A percentile compares a stretch with the other conserved stretches of the same genome.
Evolutionary conservation across 2,113 vertebrate species (phyloP).

Genomic region (Anthoscopus minutus): DNA sequence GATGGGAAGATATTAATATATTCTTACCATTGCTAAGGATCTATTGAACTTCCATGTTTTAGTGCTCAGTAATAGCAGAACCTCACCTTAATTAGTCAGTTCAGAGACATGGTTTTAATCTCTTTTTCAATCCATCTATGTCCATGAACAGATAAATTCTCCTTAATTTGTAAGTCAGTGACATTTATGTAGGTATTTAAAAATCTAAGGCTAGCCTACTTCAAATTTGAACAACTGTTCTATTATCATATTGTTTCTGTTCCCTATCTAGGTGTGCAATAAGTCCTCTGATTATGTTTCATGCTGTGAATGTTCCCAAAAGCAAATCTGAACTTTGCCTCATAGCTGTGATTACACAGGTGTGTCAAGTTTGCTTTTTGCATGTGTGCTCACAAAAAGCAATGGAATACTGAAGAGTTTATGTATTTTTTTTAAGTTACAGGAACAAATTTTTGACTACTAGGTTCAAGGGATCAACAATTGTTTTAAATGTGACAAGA

Average conservation of each 20-base stretch:
- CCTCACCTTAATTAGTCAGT: background rate
- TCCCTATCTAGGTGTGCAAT: background rate
- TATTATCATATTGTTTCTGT: background rate
- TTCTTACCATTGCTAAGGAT: background rate
- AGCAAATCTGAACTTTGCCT: slow-evolving; percentile 52
- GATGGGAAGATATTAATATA: background rate
- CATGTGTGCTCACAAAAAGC: background rate
- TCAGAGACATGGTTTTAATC: background rate
- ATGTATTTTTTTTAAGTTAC: background rate
- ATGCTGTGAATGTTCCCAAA: slow-evolving; percentile 15
- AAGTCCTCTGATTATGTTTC: slow-evolving; percentile 6
- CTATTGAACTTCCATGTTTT: background rate
- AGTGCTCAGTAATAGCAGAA: background rate
- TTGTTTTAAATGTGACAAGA: background rate
- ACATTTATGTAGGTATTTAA: slow-evolving; percentile 34
- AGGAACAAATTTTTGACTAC: background rate
- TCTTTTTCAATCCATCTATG: background rate
- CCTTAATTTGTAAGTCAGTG: slow-evolving; percentile 10
- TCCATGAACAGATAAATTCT: background rate
- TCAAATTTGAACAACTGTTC: background rate
- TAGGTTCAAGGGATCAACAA: background rate
- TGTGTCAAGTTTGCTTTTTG: slow-evolving; percentile 35
- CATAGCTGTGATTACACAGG: background rate
- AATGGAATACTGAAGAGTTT: background rate
- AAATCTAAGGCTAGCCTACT: background rate